Evolutionary conservation across 2,888 invertebrate genomes (phyloP).

Genomic region (Pocota personata): DNA sequence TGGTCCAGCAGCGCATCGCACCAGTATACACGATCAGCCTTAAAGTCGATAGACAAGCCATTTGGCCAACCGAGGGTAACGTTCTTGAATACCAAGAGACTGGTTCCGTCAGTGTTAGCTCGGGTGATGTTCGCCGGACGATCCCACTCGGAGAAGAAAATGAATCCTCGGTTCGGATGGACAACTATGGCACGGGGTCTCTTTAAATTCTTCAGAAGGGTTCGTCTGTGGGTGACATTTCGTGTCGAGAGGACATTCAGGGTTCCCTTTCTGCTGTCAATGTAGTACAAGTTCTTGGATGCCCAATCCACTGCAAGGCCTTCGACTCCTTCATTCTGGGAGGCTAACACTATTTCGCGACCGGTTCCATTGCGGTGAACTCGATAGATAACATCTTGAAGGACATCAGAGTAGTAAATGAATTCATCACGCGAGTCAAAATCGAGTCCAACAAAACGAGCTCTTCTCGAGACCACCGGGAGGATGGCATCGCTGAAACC

Average conservation of each 20-base stretch:
- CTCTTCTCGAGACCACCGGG: constrained; percentile 95
- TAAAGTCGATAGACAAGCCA: constrained; percentile 96
- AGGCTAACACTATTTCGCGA: constrained; percentile 94
- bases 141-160: constrained; percentile 98
- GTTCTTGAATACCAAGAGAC: constrained; percentile 93
- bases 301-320: constrained; percentile 98
- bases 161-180: constrained; percentile 96
- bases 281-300: constrained; percentile 96
- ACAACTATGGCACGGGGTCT: constrained; percentile 98
- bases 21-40: constrained; percentile 95
- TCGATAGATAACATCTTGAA: constrained; percentile 96
- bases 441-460: constrained; percentile 97
- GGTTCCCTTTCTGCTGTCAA: constrained; percentile 96
- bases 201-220: constrained; percentile 93
- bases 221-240: constrained; percentile 92
- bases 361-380: constrained; percentile 91
- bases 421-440: constrained; percentile 95
- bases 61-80: constrained; percentile 98
- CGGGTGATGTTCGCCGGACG: constrained; percentile 98
- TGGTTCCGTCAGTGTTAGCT: constrained; percentile 94
- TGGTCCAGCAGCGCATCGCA: constrained; percentile 98
- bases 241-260: constrained; percentile 95
- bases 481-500: constrained; percentile 97
- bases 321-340: constrained; percentile 98
- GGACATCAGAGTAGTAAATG: constrained; percentile 98